These are phyloP conservation scores for Cyanistes caeruleus DNA, from an alignment of 2,113 vertebrate species.

Conservation along the genomic window DNA sequence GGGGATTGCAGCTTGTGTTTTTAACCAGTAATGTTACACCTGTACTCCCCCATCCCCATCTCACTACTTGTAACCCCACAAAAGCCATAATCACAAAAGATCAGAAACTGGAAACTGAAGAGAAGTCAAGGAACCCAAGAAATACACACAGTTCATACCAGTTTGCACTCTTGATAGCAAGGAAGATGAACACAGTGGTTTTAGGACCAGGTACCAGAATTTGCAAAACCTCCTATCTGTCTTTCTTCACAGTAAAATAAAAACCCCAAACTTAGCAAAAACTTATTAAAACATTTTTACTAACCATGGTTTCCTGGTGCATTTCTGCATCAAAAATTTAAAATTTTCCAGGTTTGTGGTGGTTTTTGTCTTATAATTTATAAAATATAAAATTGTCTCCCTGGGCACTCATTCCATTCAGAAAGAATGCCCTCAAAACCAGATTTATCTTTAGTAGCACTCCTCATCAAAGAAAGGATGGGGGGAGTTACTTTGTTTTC, in stretches of 20 bases:
- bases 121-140: neutral
- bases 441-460: neutral
- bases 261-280: neutral
- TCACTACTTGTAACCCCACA: neutral
- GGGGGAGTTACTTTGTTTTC: neutral
- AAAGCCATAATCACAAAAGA: neutral
- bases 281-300: neutral
- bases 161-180: neutral
- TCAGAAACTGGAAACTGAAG: neutral
- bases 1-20: rapidly evolving
- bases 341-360: too few relatives aligned
- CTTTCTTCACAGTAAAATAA: neutral
- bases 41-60: neutral
- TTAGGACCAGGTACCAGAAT: neutral
- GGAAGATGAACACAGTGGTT: neutral
- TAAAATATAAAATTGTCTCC: neutral
- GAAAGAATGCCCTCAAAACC: neutral
- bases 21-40: neutral
- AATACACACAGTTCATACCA: rapidly evolving
- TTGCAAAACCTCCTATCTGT: neutral
- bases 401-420: neutral
- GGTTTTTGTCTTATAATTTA: neutral
- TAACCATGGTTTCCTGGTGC: neutral
- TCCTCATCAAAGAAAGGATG: neutral
- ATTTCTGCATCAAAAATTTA: neutral